These are phyloP conservation scores for Callinectes sapidus DNA, from an alignment of 2,888 invertebrate species.

Conservation along the genomic window DNA sequence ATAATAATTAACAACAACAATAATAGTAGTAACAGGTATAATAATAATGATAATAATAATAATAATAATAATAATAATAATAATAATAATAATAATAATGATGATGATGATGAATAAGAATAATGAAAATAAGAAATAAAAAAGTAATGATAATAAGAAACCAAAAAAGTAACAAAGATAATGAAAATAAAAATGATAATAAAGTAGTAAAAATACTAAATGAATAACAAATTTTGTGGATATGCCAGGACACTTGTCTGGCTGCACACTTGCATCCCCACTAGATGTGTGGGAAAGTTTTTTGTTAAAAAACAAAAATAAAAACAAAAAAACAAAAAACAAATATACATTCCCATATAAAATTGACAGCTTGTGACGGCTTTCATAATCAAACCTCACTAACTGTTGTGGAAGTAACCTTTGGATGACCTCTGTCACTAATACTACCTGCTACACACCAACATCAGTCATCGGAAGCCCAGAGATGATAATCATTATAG, in stretches of 20 bases:
- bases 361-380: neutral
- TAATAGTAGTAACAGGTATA: neutral
- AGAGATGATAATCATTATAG: neutral
- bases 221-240: neutral
- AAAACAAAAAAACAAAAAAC: no score
- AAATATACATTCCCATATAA: conserved; percentile 10
- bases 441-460: neutral
- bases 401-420: conserved; percentile 23
- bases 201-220: neutral
- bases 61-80: neutral
- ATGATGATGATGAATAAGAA: neutral
- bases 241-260: neutral
- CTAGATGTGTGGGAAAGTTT: neutral
- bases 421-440: conserved; percentile 18
- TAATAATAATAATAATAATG: neutral
- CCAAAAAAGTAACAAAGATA: neutral
- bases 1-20: neutral
- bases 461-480: conserved; percentile 29
- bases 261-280: neutral
- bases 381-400: neutral
- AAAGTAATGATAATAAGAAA: neutral
- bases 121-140: neutral
- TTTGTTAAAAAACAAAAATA: neutral
- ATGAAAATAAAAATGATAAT: neutral
- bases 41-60: neutral